Base-by-base conservation (phyloP, 2,888 invertebrate genomes). In the Endotricha flammealis region DNA sequence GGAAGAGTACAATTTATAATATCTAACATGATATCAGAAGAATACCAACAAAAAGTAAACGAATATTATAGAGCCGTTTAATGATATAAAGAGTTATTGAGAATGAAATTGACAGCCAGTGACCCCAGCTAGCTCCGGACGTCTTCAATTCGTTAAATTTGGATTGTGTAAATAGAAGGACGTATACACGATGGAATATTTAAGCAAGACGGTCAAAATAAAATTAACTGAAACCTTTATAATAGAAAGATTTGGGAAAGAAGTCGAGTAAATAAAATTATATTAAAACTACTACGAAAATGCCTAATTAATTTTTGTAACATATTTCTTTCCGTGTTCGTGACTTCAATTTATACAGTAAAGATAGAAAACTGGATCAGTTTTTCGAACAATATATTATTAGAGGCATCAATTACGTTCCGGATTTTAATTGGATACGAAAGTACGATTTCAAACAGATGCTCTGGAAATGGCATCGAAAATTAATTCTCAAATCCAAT, bases 71-170 rank as follows among this genome's bases (percentile, higher is more conserved):
- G 38, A 44, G 36, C 40, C 47, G 40, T 25, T 34, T 30, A 46
- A 36, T 44, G 43, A 50, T 47, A 61, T 53, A 57, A 57, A 58
- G 57, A 57, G 49, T 45, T 53, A 50, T 55, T 56, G 63, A 54
- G 52, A 17, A 13, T 54, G 46, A 48, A 59, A 62, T 55, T 61
- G 63, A 62, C 58, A 64, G 57, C 51, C 53, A 57, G 57, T 63
- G 64, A 66, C 64, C 67, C 59, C 59, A 36, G 55, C 51, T 50
- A 55, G 59, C 57, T 53, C 61, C 67, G 66, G 65, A 68, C 56
- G 64, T 54, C 54, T 46, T 52, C 51, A 53, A 62, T 59, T 65
- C 57, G 57, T 59, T 64, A 53, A 57, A 57, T 51, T 48, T 55
- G 51, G 56, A 54, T 53, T 31, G 31, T 13, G 22, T 20, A 20